Evolutionary conservation across 2,888 invertebrate species (phyloP), one percentile per base, ranked within the genome.

Genomic region (Eupithecia pulchellata): DNA sequence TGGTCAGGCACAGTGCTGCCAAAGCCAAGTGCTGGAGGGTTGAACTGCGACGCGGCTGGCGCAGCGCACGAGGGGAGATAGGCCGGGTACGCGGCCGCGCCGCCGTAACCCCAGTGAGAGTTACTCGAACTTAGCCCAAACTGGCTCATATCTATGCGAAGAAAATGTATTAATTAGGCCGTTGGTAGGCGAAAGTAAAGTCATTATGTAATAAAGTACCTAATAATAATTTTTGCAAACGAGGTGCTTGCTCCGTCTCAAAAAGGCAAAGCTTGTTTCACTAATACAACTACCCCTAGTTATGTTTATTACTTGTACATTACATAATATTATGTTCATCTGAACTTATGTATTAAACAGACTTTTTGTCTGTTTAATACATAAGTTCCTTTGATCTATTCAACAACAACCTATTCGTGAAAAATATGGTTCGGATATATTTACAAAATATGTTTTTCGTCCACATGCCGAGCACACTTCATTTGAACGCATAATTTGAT

Each of bases 71-170:
- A 97, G 36, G 97, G 97, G 82, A 98, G 95, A 87, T 98, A 98
- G 17, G 98, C 97, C 0, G 98, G 97, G 89, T 98, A 98, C 17
- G 97, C 97, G 70, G 97, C 97, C 34, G 98, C 97, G 61, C 97
- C 96, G 57, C 98, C 96, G 87, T 98, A 98, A 77, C 98, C 97
- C 98, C 98, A 98, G 86, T 97, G 97, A 14, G 97, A 97, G 90
- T 98, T 98, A 81, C 97, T 96, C 82, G 97, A 96, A 88, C 97
- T 97, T 86, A 97, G 91, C 60, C 97, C 97, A 86, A 98, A 97
- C 90, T 97, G 97, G 79, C 97, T 96, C 97, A 98, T 97, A 90
- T 97, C 97, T 97, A 92, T 4, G 88, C 83, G 13, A 52, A 72
- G 69, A 69, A 65, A 69, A 60, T 17, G 17, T 14, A 57, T 29